Base-by-base conservation (phyloP, 1,140 invertebrate genomes). In the Pseudobourletiella spinata region DNA sequence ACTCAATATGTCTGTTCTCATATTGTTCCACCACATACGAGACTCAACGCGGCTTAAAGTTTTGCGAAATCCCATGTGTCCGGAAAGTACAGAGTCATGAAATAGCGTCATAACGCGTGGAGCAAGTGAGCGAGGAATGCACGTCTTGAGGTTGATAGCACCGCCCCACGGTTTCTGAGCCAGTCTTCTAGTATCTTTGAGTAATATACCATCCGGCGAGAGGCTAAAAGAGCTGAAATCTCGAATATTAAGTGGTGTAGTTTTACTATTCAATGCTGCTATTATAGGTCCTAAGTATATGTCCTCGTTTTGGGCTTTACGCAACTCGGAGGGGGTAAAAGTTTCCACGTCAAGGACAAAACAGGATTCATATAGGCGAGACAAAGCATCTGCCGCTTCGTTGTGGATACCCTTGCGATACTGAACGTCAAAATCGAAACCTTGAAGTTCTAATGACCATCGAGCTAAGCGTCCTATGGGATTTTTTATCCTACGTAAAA, bases 401-500 rank as follows among this genome's bases (percentile, higher is more conserved):
- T 52, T 52, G 22, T 26, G 16, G 29, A 6, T 4, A 26, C 50
- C 50, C 20, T 52, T 52, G 22, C 73, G 54, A 59, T 77, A 72
- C 0, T 61, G 16, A 16, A 71, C 46, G 42, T 57, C 32, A 43
- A 58, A 30, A 48, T 66, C 20, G 60, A 48, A 71, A 15, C 46
- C 50, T 26, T 63, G 54, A 16, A 71, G 55, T 2, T 26, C 24
- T 22, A 72, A 16, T 0, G 58, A 24, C 70, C 65, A 72, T 26
- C 66, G 54, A 2, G 52, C 63, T 22, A 71, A 30, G 52, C 56
- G 42, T 22, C 61, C 42, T 11, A 11, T 26, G 20, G 54, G 44
- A 15, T 54, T 39, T 44, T 65, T 62, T 3, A 54, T 26, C 1
- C 71, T 68, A 22, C 72, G 57, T 3, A 81, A 68, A 74, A 75